Percentiles rank a stretch among this genome's conserved stretches.
Conservation (phyloP, 1,140 invertebrate species). For the Steinernema feltiae region DNA sequence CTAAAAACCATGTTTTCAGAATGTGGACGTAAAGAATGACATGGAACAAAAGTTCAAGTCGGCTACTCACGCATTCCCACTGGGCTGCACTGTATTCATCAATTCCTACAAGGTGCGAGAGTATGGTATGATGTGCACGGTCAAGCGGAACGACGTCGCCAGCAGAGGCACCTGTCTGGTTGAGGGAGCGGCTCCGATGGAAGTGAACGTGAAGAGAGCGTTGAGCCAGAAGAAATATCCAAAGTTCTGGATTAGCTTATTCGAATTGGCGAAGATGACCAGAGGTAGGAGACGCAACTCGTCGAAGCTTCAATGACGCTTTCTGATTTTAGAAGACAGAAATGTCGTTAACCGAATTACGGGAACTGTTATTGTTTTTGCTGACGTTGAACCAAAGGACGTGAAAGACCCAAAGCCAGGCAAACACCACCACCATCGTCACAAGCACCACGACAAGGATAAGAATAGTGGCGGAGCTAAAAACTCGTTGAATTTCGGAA, state of each 20-base stretch:
- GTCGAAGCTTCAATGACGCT: too few relatives aligned
- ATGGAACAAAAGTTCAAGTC: slow-evolving; percentile 63
- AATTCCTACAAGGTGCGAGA: background rate
- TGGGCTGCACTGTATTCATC: slow-evolving; percentile 62
- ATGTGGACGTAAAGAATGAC: slow-evolving; percentile 58
- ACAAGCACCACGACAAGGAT: slow-evolving; percentile 25
- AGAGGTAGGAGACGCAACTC: background rate
- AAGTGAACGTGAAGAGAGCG: background rate
- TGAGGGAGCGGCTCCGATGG: background rate
- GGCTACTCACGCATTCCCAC: slow-evolving; percentile 70
- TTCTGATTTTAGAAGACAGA: slow-evolving; percentile 14
- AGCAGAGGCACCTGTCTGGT: slow-evolving; percentile 1
- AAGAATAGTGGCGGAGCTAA: too few relatives aligned
- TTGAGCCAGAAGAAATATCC: background rate
- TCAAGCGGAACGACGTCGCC: background rate
- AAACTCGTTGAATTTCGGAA: slow-evolving; percentile 74
- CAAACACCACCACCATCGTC: slow-evolving; percentile 10
- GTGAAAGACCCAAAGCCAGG: slow-evolving; percentile 27
- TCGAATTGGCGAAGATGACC: background rate
- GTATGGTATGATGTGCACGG: background rate
- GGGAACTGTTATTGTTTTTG: slow-evolving; percentile 69
- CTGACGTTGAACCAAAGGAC: slow-evolving; percentile 39
- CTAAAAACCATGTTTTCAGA: background rate
- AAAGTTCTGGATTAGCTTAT: background rate
- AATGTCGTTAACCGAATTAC: slow-evolving; percentile 75